phyloP scores from a whole-genome alignment of 64 coral and sea anemone genomes.

The Pachyseris speciosa region DNA sequence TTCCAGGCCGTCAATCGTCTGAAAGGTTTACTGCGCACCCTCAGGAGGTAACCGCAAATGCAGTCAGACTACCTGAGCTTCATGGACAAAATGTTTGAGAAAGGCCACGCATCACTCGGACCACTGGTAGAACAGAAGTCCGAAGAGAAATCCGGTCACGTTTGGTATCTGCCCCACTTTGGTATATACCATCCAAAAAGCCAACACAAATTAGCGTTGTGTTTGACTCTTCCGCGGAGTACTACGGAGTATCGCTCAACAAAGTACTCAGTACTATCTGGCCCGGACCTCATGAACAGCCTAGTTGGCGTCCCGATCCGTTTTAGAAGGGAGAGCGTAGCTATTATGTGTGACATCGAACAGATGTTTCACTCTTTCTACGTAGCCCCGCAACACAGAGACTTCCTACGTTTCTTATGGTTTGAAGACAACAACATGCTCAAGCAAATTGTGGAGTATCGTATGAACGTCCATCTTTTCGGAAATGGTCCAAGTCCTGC shows the following conservation, averaged over 20 bases:
- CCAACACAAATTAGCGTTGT: too few species aligned
- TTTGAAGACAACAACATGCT: not conserved
- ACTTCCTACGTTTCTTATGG: conserved; percentile 6
- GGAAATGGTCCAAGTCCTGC: not conserved
- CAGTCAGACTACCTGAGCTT: conserved; percentile 25
- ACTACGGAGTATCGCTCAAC: conserved; percentile 24
- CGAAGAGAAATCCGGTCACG: not conserved
- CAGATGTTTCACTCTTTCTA: not conserved
- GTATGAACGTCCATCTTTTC: not conserved
- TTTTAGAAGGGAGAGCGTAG: not conserved
- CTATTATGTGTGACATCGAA: conserved; percentile 22
- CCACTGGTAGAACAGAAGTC: not conserved
- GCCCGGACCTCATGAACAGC: conserved; percentile 16
- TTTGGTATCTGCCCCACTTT: conserved; percentile 29
- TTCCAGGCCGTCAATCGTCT: not conserved
- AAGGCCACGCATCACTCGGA: conserved; percentile 7
- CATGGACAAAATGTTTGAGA: conserved; percentile 20
- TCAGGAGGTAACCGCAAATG: conserved; percentile 20
- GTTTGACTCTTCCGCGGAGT: conserved; percentile 19
- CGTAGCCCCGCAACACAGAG: not conserved
- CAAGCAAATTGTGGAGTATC: not conserved
- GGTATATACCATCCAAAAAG: conserved; percentile 30
- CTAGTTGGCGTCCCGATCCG: not conserved
- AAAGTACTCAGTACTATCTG: conserved; percentile 14
- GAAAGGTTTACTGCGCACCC: not conserved